Evolutionary conservation across 1,140 invertebrate genomes (phyloP), one percentile per base, ranked within the genome.

Genomic region (Lordiphosa mommai): DNA sequence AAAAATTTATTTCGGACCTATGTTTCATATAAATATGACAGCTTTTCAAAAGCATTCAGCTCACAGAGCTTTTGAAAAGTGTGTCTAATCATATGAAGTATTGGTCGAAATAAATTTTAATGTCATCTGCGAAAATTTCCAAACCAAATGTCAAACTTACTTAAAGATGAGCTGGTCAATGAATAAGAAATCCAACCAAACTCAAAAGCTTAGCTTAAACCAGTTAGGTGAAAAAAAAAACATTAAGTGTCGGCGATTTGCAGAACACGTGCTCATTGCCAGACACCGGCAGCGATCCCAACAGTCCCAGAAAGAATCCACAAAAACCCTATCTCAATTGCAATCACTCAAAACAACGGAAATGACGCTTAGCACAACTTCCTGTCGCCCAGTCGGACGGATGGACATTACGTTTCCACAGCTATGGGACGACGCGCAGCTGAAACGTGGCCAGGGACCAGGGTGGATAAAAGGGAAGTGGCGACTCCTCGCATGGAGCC

Each of bases 321-420:
- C 77, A 82, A 84, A 72, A 72, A 65, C 56, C 72, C 72, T 84
- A 84, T 84, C 77, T 84, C 77, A 77, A 84, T 84, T 84, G 77
- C 77, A 84, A 84, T 84, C 77, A 84, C 77, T 84, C 77, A 84
- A 84, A 84, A 85, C 79, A 84, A 77, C 77, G 77, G 77, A 84
- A 84, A 84, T 84, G 77, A 77, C 77, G 77, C 77, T 84, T 85
- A 84, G 77, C 72, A 84, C 68, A 84, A 84, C 72, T 84, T 84
- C 77, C 77, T 76, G 79, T 76, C 77, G 63, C 66, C 71, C 55
- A 60, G 58, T 16, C 61, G 67, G 67, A 60, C 72, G 38, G 61
- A 60, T 50, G 56, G 38, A 61, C 29, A 32, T 59, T 65, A 51
- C 61, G 70, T 55, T 60, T 53, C 53, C 53, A 51, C 38, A 59